A percentile compares a stretch with the other conserved stretches of the same genome.
phyloP scores from a whole-genome alignment of 37 sponge, comb jelly and placozoan genomes.

The Ephydatia muelleri region DNA sequence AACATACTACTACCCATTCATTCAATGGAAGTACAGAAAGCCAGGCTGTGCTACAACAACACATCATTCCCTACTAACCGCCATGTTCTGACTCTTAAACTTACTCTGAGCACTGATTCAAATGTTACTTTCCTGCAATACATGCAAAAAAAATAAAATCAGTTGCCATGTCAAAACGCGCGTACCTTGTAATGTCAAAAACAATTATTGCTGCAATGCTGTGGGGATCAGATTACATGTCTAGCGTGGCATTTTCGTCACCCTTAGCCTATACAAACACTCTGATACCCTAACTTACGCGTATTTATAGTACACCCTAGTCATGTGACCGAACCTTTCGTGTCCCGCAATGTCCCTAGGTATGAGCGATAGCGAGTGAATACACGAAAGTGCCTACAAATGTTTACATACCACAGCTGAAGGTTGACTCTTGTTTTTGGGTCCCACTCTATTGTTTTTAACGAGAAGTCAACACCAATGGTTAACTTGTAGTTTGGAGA shows the following conservation, averaged over 20 bases:
- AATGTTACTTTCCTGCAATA: constrained; percentile 75
- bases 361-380: not conserved
- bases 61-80: not conserved
- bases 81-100: not conserved
- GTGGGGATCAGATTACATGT: not conserved
- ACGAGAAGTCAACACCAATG: constrained; percentile 93
- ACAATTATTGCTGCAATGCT: constrained; percentile 95
- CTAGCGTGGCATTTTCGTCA: no score
- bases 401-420: constrained; percentile 79
- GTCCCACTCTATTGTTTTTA: constrained; percentile 75
- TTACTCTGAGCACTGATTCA: constrained; percentile 87
- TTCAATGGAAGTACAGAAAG: not conserved
- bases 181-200: constrained; percentile 89
- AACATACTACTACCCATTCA: no score
- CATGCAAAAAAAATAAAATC: not conserved
- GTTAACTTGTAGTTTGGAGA: constrained; percentile 95
- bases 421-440: constrained; percentile 67
- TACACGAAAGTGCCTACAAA: not conserved
- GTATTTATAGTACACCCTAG: constrained; percentile 96
- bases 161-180: not conserved
- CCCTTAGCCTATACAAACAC: no score
- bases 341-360: constrained; percentile 96
- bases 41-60: no score
- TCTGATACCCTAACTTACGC: constrained; percentile 71
- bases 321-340: constrained; percentile 93